Base-by-base conservation (phyloP, 2,113 vertebrate species). In the Todiramphus saurophagus region DNA sequence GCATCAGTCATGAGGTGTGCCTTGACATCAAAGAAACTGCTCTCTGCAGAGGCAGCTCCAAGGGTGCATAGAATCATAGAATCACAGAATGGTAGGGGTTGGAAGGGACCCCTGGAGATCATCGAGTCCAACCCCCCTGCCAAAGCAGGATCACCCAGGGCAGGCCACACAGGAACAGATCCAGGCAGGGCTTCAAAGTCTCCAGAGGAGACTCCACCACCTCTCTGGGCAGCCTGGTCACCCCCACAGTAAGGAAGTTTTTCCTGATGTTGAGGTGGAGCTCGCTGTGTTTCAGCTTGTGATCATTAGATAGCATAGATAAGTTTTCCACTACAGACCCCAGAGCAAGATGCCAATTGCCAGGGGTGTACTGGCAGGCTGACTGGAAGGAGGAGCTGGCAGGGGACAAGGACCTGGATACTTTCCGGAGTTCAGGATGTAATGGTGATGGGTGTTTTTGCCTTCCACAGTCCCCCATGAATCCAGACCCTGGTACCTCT, bases 1-100 rank as follows among this genome's bases (percentile, higher is more conserved):
- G 0, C 0, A 2, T 68, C 53, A 19, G 16, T 72, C n/a, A 37
- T 0, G 3, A 72, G 24, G 31, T 21, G 16, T 37, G 33, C 44
- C 31, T n/a, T 44, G 41, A n/a, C 76, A 75, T 27, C n/a, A 63
- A 48, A 33, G 59, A 53, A 43, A 58, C 27, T 3, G 0, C 2
- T 2, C 44, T 58, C 13, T 51, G 9, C 43, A 59, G 31, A 51
- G 35, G 35, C 56, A 76, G 4, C 12, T 77, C 25, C 58, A 73
- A 46, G 23, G 27, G 63, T 56, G 28, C 19, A 46, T 46, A 46
- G 46, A 46, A 46, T 46, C 19, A 20, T 46, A 46, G 46, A 46
- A 46, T 46, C 46, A 46, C 10, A 46, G 46, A 46, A 46, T 10
- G 19, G 46, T 46, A 46, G 46, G 46, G 46, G 9, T 46, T 46